Evolutionary conservation across 1,140 invertebrate species (phyloP).

Genomic region (Anoplolepis gracilipes): DNA sequence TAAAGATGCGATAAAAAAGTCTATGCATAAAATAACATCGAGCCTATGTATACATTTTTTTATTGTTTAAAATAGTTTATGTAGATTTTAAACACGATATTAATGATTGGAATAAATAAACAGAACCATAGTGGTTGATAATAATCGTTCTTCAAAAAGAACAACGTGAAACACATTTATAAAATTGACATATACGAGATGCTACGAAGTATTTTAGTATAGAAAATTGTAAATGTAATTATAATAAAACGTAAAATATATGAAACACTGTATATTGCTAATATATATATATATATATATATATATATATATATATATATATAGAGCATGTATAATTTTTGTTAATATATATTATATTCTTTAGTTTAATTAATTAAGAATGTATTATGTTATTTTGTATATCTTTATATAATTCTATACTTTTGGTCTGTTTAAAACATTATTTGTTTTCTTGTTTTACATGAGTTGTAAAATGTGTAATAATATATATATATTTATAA

Average conservation of each 20-base stretch:
- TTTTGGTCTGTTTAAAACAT: background rate
- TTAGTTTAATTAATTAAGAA: constrained; percentile 35
- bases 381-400: constrained; percentile 27
- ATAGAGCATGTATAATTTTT: constrained; percentile 19
- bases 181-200: constrained; percentile 40
- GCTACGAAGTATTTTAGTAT: constrained; percentile 10
- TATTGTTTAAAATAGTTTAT: constrained; percentile 38
- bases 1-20: constrained; percentile 20
- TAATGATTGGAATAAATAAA: constrained; percentile 1
- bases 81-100: constrained; percentile 1
- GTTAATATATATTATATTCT: constrained; percentile 27
- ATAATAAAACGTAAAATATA: constrained; percentile 41
- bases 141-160: constrained; percentile 52
- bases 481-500: background rate
- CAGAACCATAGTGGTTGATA: constrained; percentile 45
- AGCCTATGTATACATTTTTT: constrained; percentile 34
- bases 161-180: constrained; percentile 26
- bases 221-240: constrained; percentile 62
- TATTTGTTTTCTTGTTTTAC: background rate
- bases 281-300: constrained; percentile 32
- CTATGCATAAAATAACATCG: constrained; percentile 26
- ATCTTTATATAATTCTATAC: constrained; percentile 12
- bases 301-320: constrained; percentile 32
- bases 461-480: background rate
- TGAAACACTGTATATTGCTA: constrained; percentile 60